Percentiles rank a stretch among this genome's conserved stretches.
phyloP scores from a whole-genome alignment of 1,140 invertebrate genomes.

The Teleogryllus occipitalis region DNA sequence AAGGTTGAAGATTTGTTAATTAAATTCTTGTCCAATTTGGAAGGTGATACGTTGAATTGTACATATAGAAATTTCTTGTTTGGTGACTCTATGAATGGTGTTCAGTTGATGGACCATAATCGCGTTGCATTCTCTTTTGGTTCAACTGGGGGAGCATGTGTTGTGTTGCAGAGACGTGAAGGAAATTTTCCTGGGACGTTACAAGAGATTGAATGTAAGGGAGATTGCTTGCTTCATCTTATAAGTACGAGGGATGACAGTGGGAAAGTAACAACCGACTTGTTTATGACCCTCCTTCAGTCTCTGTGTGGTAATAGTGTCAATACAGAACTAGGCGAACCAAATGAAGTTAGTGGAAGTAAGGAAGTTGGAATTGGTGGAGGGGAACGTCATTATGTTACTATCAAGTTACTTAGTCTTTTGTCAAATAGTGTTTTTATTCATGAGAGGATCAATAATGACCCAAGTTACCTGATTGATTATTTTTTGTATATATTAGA shows the following conservation, averaged over 20 bases:
- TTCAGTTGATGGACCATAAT: conserved; percentile 28
- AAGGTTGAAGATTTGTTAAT: conserved; percentile 34
- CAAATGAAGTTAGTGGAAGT: neutral
- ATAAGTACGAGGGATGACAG: conserved; percentile 9
- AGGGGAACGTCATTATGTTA: conserved; percentile 26
- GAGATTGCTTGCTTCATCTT: conserved; percentile 14
- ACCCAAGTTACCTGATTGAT: conserved; percentile 29
- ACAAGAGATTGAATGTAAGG: conserved; percentile 3
- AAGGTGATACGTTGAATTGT: neutral
- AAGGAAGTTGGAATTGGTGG: conserved; percentile 7
- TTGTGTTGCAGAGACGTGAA: conserved; percentile 9
- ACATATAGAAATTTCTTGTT: conserved; percentile 25
- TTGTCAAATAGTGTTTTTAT: conserved; percentile 33
- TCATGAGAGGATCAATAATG: conserved; percentile 33
- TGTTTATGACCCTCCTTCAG: conserved; percentile 17
- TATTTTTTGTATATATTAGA: conserved; percentile 29
- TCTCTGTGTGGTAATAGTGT: neutral
- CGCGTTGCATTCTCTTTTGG: conserved; percentile 34
- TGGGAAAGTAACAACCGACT: conserved; percentile 12
- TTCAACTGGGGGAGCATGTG: conserved; percentile 29
- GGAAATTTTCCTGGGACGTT: neutral
- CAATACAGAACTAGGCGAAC: neutral
- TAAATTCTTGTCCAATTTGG: conserved; percentile 28
- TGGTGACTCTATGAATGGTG: conserved; percentile 22
- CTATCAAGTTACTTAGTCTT: conserved; percentile 33